Percentiles rank a stretch among this genome's conserved stretches.
Evolutionary conservation across 2,797 vertebrate genomes (phyloP).

Genomic region (Sebastes vulpes): DNA sequence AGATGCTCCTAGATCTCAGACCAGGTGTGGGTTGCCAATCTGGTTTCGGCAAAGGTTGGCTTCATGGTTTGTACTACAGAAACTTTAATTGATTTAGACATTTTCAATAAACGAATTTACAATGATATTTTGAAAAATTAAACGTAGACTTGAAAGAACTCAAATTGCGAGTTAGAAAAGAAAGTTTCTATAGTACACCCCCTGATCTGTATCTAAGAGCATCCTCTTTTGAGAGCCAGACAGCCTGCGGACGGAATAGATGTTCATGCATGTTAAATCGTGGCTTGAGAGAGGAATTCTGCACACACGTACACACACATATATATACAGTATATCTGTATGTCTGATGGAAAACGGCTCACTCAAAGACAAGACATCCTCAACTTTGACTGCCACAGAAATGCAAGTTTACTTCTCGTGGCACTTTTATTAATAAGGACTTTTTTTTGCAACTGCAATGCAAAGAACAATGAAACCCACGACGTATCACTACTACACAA

Average conservation of each 20-base stretch:
- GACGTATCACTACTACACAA: conserved; percentile 61
- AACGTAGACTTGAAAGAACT: not conserved
- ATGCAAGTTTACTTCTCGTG: conserved; percentile 63
- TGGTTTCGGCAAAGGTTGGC: not conserved
- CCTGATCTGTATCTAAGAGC: conserved; percentile 40
- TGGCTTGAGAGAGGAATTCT: conserved; percentile 76
- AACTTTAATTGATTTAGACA: not conserved
- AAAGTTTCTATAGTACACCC: not conserved
- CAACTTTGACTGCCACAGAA: conserved; percentile 65
- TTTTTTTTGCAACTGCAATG: conserved; percentile 74
- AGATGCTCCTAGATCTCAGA: conserved; percentile 48
- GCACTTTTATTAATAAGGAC: conserved; percentile 47
- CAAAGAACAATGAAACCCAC: conserved; percentile 66
- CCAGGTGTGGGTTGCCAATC: not conserved
- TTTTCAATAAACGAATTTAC: not conserved
- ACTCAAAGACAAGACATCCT: conserved; percentile 63
- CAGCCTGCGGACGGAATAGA: conserved; percentile 61
- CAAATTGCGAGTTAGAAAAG: not conserved
- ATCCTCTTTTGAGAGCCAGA: conserved; percentile 63
- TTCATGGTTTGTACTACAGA: not conserved
- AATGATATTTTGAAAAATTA: not conserved
- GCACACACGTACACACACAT: conserved; percentile 45
- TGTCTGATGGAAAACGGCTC: conserved; percentile 44
- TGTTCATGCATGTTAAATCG: conserved; percentile 77
- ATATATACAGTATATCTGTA: not conserved